Evolutionary conservation across 2,888 invertebrate species (phyloP).

Genomic region (Drosophila helvetica): DNA sequence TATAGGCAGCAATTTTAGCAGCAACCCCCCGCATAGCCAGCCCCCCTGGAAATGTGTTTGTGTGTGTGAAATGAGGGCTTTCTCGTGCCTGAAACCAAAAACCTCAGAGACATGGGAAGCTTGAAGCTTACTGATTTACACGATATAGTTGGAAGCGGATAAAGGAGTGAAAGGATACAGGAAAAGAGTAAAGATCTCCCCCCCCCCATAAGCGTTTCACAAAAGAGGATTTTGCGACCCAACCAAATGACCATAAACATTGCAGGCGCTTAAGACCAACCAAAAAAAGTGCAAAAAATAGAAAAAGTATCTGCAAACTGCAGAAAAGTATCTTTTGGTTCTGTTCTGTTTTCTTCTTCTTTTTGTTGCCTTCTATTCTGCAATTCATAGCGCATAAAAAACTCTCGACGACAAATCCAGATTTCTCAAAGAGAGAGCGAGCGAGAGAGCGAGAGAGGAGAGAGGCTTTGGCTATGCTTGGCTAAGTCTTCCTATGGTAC

Average conservation of each 20-base stretch:
- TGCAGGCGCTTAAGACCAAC: constrained; percentile 9
- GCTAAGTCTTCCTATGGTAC: constrained; percentile 44
- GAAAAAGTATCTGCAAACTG: constrained; percentile 49
- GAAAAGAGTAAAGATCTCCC: not conserved
- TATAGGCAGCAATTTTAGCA: constrained; percentile 45
- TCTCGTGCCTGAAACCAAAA: constrained; percentile 23
- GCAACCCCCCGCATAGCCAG: too few relatives aligned
- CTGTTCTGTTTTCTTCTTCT: constrained; percentile 1
- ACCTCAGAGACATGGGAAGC: constrained; percentile 24
- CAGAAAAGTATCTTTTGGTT: constrained; percentile 44
- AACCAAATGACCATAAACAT: constrained; percentile 50
- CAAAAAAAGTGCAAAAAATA: not conserved
- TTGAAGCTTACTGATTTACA: constrained; percentile 52
- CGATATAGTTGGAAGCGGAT: constrained; percentile 33
- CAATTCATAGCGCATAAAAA: constrained; percentile 50
- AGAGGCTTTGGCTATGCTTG: constrained; percentile 62
- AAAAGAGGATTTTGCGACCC: constrained; percentile 13
- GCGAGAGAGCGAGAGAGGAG: constrained; percentile 1
- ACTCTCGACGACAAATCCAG: constrained; percentile 57
- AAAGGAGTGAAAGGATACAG: constrained; percentile 11
- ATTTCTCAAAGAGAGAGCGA: constrained; percentile 31
- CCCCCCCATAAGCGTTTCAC: constrained; percentile 2
- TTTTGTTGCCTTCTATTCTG: not conserved
- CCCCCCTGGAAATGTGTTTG: too few relatives aligned
- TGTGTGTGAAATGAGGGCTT: constrained; percentile 41